Conservation (phyloP, 2,797 vertebrate species). For the Falco columbarius region DNA sequence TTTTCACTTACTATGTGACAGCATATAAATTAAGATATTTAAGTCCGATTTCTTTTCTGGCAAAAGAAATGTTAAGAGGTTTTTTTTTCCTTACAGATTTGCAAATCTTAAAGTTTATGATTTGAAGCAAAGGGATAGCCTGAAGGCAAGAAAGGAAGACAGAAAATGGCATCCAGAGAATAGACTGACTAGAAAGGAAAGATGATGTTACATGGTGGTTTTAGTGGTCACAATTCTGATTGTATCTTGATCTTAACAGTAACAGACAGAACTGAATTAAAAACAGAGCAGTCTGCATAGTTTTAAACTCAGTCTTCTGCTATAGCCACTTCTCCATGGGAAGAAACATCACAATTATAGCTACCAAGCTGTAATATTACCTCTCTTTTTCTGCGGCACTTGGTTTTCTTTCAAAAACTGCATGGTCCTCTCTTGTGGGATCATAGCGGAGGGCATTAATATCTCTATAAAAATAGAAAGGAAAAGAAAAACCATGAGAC, state of each 20-base stretch:
- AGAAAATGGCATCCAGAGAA: background rate
- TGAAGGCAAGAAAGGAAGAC: background rate
- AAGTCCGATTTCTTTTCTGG: background rate
- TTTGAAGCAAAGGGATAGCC: background rate
- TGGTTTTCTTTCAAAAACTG: slow-evolving; percentile 84
- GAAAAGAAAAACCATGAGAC: background rate
- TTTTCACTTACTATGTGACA: rapidly evolving
- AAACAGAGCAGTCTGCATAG: background rate
- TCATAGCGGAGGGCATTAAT: slow-evolving; percentile 91
- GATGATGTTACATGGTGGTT: background rate
- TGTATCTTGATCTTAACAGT: background rate
- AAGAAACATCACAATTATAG: background rate
- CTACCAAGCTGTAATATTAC: slow-evolving; percentile 68
- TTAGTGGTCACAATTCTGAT: background rate
- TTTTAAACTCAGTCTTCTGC: background rate
- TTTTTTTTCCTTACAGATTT: background rate
- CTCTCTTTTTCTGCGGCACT: slow-evolving; percentile 82
- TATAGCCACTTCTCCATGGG: background rate
- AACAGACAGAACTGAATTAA: background rate
- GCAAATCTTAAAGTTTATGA: background rate
- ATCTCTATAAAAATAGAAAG: slow-evolving; percentile 71
- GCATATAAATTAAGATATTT: background rate
- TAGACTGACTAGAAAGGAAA: background rate
- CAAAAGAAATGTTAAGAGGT: background rate
- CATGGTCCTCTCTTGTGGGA: slow-evolving; percentile 89